phyloP scores from a whole-genome alignment of 2,113 vertebrate species.

The Melospiza melodia region DNA sequence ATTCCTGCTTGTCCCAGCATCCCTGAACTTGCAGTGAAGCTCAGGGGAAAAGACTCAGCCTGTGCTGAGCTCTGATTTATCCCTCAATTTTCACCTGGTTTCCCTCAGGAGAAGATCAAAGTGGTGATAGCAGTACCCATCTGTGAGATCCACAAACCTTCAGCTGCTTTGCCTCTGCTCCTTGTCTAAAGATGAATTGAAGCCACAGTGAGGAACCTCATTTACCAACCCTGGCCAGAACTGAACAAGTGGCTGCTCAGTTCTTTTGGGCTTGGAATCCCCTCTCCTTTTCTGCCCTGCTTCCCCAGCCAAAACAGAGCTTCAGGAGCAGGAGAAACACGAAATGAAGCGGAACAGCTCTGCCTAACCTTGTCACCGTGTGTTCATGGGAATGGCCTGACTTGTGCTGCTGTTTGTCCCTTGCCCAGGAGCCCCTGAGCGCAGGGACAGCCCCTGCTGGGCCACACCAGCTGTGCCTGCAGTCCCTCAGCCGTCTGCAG shows the following conservation, averaged over 20 bases:
- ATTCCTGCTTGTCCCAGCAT: background rate
- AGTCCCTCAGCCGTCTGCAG: background rate
- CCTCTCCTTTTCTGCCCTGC: background rate
- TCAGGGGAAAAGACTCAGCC: background rate
- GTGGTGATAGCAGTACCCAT: background rate
- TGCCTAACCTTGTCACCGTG: background rate
- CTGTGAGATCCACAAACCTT: background rate
- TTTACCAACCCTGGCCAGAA: background rate
- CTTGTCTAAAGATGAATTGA: background rate
- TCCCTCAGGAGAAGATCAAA: background rate
- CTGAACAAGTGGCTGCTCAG: background rate
- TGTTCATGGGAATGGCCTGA: background rate
- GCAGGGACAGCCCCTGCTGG: background rate
- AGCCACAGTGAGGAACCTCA: background rate
- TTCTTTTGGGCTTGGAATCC: constrained; percentile 9
- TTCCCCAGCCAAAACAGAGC: background rate
- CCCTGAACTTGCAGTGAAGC: background rate
- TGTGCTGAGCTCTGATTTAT: background rate
- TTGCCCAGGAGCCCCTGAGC: background rate
- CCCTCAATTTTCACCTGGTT: background rate
- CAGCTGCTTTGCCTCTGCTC: background rate
- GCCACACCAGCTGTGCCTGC: background rate
- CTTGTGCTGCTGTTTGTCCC: background rate
- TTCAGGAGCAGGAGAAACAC: background rate
- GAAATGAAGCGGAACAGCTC: background rate